A percentile compares a stretch with the other conserved stretches of the same genome.
Conservation (phyloP, 1,140 invertebrate genomes). For the Diorhabda elongata region DNA sequence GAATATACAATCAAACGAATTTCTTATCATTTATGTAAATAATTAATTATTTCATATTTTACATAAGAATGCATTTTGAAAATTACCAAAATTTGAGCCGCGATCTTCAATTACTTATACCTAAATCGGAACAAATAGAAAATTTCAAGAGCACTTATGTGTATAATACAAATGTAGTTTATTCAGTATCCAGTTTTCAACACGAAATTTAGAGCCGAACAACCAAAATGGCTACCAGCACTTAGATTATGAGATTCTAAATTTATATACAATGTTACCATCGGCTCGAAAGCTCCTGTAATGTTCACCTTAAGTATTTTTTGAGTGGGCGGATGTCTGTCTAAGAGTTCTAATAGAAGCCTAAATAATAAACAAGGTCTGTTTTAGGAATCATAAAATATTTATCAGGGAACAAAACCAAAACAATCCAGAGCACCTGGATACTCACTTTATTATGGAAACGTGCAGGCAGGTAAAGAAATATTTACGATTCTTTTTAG, state of each 20-base stretch:
- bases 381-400: background rate
- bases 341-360: slow-evolving; percentile 14
- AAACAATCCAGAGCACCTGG: background rate
- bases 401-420: slow-evolving; percentile 7
- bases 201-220: background rate
- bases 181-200: too few relatives aligned
- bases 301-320: slow-evolving; percentile 8
- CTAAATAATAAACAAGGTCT: slow-evolving; percentile 14
- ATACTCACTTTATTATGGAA: background rate
- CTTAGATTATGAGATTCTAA: background rate
- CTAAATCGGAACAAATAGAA: too few relatives aligned
- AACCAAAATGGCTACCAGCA: background rate
- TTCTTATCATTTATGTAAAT: too few relatives aligned
- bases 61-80: too few relatives aligned
- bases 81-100: too few relatives aligned
- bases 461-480: too few relatives aligned
- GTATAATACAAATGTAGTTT: too few relatives aligned
- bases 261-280: slow-evolving; percentile 1
- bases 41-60: too few relatives aligned
- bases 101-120: too few relatives aligned
- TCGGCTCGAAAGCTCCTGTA: background rate
- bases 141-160: too few relatives aligned
- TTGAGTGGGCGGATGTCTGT: slow-evolving; percentile 13
- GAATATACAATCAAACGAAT: too few relatives aligned
- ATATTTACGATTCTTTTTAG: too few relatives aligned